Base-by-base conservation (phyloP, 2,113 vertebrate genomes). In the human region DNA sequence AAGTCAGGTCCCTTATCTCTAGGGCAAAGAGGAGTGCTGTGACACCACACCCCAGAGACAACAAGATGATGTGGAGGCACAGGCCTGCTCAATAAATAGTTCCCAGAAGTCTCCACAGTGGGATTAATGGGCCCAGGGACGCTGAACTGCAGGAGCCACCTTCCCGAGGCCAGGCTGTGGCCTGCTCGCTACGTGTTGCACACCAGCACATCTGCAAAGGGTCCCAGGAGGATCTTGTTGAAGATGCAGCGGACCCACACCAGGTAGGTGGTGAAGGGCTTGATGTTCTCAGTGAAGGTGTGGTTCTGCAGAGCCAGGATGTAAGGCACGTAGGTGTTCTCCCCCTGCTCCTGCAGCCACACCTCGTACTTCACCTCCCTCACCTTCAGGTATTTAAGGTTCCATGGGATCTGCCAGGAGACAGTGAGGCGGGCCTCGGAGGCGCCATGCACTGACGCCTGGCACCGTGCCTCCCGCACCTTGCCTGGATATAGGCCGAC, bases 211-310 rank as follows among this genome's bases (percentile, higher is more conserved):
- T 99, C 99, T 97, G 99, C 99, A 97, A 99, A 99, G n/a, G 99
- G 99, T 78, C 99, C 99, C 85, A 99, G 98, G 73, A 99, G 99
- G 96, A 95, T 99, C 98, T 99, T 99, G 98, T 99, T 99, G 98
- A 99, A 99, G 98, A 99, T 99, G 98, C 99, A 99, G 96, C 99
- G 99, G 92, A 99, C 99, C 99, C 99, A 99, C 96, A 99, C 99
- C 97, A 99, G 98, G 98, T 99, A 99, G 89, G 99, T 99, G 6
- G 99, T 99, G 97, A 99, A 99, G 84, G 99, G 99, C 96, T 99
- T 99, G 96, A 99, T 99, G 98, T 99, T 99, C 96, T 99, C 99
- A 1, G 99, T 99, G 98, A 99, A 99, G 3, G 99, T 99, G 97
- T 99, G 99, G 98, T 99, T 99, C 98, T 99, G 99, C 97, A 99